Evolutionary conservation across 2,113 vertebrate species (phyloP), one percentile per base, ranked within the genome.

Genomic region (Dryoscopus gambensis): DNA sequence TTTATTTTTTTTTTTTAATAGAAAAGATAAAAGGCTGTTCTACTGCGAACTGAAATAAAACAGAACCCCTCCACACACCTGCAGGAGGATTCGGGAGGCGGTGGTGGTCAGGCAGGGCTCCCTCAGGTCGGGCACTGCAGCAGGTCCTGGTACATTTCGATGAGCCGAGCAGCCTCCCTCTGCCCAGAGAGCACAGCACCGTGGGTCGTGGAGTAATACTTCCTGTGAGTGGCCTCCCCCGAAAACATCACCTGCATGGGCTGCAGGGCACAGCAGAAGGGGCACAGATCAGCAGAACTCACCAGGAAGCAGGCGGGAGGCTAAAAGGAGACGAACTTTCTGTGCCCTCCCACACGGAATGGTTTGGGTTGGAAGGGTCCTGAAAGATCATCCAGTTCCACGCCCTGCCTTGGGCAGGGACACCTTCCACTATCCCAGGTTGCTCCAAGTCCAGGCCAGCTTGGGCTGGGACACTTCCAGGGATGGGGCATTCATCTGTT

Each of bases 151-250:
- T 99, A 99, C 98, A 99, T 98, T 97, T 99, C 99, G 12, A 98
- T 98, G 94, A 99, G 98, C 73, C 98, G 98, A 80, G 98, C 98
- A 3, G 99, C 99, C 97, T 99, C 99, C 27, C 99, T 98, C 98
- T 99, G 99, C 93, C 99, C 99, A 28, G 99, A 99, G 90, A 99
- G 98, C 98, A 99, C 98, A 98, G 99, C 99, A 98, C 99, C 99
- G 78, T 99, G 99, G 96, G 99, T 99, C 37, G 99, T 99, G 98
- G 99, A 99, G 98, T 99, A 99, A 98, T 99, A 99, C 97, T 99
- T 99, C 97, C 99, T 98, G 98, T 99, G 99, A 47, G 99, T 99
- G 96, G 99, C 99, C 98, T 99, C 99, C 35, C 99, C 99, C 2
- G 99, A 99, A 89, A 99, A 99, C 98, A 99, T 98, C 98, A 99